Evolutionary conservation across 2,113 vertebrate genomes (phyloP).

Genomic region (Daphoenositta chrysoptera): DNA sequence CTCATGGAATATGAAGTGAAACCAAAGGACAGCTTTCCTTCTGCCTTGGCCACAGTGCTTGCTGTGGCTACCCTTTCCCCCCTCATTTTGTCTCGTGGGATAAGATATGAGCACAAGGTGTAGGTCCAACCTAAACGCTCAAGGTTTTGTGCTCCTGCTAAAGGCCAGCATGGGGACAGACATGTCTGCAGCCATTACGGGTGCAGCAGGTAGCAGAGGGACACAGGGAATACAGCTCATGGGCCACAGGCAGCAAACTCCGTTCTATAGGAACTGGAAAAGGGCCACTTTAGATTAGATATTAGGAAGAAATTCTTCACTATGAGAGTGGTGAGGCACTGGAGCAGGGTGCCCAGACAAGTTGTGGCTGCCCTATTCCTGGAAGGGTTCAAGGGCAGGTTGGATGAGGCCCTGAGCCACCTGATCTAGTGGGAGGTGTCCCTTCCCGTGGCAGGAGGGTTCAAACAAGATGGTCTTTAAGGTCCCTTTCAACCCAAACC

Average conservation of each 20-base stretch:
- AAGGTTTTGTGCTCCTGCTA: background rate
- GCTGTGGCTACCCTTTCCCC: background rate
- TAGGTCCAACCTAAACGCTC: background rate
- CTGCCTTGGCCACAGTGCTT: background rate
- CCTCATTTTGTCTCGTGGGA: background rate
- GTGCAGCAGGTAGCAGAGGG: background rate
- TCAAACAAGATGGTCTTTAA: background rate
- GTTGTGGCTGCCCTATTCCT: background rate
- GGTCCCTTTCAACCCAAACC: background rate
- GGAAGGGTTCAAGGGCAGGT: background rate
- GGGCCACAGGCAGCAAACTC: background rate
- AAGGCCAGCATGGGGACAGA: background rate
- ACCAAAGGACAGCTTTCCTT: background rate
- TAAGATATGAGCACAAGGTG: background rate
- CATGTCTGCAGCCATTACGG: background rate
- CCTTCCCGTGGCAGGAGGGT: background rate
- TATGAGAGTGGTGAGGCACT: background rate
- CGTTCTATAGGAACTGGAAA: background rate
- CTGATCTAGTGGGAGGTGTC: background rate
- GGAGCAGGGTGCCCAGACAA: background rate
- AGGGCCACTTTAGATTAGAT: background rate
- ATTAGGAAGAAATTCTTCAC: background rate
- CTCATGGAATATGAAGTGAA: background rate
- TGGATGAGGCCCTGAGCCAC: background rate
- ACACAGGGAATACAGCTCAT: background rate